A percentile compares a stretch with the other conserved stretches of the same genome.
Evolutionary conservation across 2,888 invertebrate genomes (phyloP).

Genomic region (Diploptera punctata): DNA sequence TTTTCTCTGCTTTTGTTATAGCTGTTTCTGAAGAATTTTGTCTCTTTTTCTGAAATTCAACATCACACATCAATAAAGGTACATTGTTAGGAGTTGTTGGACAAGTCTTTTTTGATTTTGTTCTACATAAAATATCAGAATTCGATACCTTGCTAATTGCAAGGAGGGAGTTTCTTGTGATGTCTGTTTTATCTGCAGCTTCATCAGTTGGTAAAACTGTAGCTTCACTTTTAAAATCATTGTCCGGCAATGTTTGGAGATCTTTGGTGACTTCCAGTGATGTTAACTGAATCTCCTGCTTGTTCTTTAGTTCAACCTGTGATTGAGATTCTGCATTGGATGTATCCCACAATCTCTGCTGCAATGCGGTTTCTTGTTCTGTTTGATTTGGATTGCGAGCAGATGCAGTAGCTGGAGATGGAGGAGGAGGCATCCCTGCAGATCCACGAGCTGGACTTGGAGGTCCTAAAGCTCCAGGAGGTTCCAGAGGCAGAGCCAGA

Average conservation of each 20-base stretch:
- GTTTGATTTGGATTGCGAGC: conserved; percentile 22
- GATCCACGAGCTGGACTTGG: conserved; percentile 74
- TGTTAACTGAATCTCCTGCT: too few relatives aligned
- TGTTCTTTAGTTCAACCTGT: neutral
- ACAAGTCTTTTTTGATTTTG: conserved; percentile 37
- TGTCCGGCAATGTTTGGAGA: conserved; percentile 32
- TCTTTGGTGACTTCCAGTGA: neutral
- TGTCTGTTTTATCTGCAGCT: conserved; percentile 25
- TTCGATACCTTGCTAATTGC: conserved; percentile 48
- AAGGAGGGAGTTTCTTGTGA: conserved; percentile 43
- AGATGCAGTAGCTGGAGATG: conserved; percentile 39
- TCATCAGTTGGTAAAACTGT: too few relatives aligned
- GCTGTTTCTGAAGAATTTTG: conserved; percentile 3
- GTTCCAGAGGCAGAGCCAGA: conserved; percentile 59
- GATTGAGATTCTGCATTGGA: neutral
- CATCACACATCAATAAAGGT: conserved; percentile 33
- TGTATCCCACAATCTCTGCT: neutral
- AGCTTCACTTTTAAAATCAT: too few relatives aligned
- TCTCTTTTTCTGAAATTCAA: conserved; percentile 14
- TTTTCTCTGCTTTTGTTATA: conserved; percentile 7
- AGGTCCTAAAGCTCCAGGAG: conserved; percentile 60
- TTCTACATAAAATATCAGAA: conserved; percentile 50
- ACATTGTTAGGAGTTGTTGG: conserved; percentile 9
- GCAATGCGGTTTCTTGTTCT: neutral
- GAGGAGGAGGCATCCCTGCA: conserved; percentile 59